phyloP scores from a whole-genome alignment of 2,888 invertebrate genomes.

The Helobdella robusta region DNA sequence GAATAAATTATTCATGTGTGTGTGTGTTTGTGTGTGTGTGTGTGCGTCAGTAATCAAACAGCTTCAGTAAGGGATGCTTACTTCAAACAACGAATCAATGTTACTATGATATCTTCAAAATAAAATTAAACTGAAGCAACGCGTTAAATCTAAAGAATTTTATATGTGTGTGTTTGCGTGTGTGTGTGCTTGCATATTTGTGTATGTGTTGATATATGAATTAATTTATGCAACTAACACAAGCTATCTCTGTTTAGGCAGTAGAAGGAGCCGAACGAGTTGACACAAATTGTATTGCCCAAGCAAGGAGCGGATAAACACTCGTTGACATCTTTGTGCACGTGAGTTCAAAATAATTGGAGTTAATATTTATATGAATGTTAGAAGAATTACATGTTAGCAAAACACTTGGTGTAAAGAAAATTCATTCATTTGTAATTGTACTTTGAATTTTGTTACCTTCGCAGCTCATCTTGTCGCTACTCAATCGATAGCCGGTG shows the following conservation, averaged over 20 bases:
- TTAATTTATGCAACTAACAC: not conserved
- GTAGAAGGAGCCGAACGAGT: constrained; percentile 17
- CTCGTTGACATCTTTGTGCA: constrained; percentile 18
- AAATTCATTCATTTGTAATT: not conserved
- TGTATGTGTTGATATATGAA: not conserved
- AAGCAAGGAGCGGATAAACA: constrained; percentile 8
- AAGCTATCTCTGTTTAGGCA: not conserved
- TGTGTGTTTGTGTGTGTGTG: too few relatives aligned
- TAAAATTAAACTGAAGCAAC: too few relatives aligned
- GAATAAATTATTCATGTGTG: too few relatives aligned
- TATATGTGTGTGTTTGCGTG: not conserved
- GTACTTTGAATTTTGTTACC: constrained; percentile 14
- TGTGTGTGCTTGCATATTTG: not conserved
- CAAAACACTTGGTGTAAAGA: not conserved
- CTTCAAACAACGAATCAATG: too few relatives aligned
- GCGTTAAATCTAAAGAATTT: too few relatives aligned
- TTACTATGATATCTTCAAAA: too few relatives aligned
- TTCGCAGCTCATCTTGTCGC: constrained; percentile 27
- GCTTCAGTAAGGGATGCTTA: too few relatives aligned
- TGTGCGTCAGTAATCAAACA: too few relatives aligned
- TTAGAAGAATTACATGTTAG: not conserved
- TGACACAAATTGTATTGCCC: constrained; percentile 4
- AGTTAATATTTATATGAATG: not conserved
- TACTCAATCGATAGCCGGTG: constrained; percentile 27
- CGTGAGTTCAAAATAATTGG: too few relatives aligned